Conservation (phyloP, 2,113 vertebrate species). For the Saguinus midas region DNA sequence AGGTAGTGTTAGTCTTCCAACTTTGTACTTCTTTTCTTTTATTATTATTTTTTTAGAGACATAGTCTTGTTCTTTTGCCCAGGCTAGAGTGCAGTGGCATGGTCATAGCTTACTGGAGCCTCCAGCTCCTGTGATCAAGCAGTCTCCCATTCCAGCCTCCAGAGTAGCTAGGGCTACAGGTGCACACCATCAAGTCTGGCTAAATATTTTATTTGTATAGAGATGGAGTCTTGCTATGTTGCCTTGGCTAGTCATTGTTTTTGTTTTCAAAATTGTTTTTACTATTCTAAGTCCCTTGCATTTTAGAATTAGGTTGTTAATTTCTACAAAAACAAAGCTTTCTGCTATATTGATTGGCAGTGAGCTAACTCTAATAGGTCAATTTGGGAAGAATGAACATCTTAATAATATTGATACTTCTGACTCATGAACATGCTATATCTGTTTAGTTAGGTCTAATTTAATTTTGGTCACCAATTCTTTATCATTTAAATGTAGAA, state of each 20-base stretch:
- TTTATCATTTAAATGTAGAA: background rate
- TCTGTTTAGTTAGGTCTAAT: background rate
- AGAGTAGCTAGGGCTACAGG: no score
- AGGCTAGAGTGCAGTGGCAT: no score
- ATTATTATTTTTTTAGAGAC: no score
- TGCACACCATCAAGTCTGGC: no score
- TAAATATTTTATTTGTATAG: no score
- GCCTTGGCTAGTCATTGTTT: no score
- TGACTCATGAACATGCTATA: background rate
- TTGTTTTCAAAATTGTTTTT: background rate
- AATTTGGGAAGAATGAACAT: background rate
- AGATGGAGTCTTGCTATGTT: no score
- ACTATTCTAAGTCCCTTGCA: background rate
- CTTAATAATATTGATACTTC: background rate
- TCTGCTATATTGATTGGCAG: background rate
- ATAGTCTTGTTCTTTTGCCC: no score
- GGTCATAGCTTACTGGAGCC: no score
- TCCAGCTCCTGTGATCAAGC: no score
- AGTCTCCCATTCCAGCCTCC: no score
- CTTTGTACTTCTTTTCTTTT: background rate
- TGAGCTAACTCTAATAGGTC: background rate
- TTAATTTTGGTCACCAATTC: background rate
- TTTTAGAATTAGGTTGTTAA: constrained; percentile 6
- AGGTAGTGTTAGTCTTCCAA: background rate
- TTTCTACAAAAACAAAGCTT: background rate